phyloP scores from a whole-genome alignment of 1,140 invertebrate genomes.

The Drosophila kurseongensis region DNA sequence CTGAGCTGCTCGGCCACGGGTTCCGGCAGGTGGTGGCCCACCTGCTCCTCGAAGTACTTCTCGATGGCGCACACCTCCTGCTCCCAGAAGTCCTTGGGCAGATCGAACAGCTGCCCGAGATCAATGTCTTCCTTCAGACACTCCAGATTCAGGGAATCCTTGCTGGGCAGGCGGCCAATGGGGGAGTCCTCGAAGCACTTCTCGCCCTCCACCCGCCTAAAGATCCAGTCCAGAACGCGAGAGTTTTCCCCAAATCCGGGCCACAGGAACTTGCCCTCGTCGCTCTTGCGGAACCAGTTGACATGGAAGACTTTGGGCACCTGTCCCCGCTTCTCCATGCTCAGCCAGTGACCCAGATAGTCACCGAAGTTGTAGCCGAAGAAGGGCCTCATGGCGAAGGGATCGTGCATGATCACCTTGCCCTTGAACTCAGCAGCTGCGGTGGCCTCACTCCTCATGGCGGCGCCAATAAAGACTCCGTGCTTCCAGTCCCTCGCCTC shows the following conservation, averaged over 20 bases:
- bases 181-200: constrained; percentile 89
- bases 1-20: constrained; percentile 91
- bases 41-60: constrained; percentile 96
- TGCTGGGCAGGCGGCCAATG: constrained; percentile 90
- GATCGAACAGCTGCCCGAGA: constrained; percentile 92
- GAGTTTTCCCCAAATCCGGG: constrained; percentile 97
- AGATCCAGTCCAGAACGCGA: constrained; percentile 95
- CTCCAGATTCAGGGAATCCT: constrained; percentile 88
- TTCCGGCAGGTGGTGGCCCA: constrained; percentile 93
- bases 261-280: constrained; percentile 93
- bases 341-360: constrained; percentile 95
- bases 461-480: constrained; percentile 95
- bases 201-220: constrained; percentile 90
- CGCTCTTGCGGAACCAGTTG: constrained; percentile 95
- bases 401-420: constrained; percentile 96
- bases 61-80: constrained; percentile 93
- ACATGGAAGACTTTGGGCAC: constrained; percentile 96
- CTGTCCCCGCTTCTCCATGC: constrained; percentile 87
- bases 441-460: constrained; percentile 96
- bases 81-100: constrained; percentile 96
- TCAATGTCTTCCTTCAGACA: constrained; percentile 88
- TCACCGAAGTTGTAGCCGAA: constrained; percentile 98
- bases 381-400: constrained; percentile 98
- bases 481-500: constrained; percentile 95
- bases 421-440: constrained; percentile 96